These are phyloP conservation scores for Scaptomyza cyrtandrae DNA, from an alignment of 2,888 invertebrate genomes.

Conservation along the genomic window DNA sequence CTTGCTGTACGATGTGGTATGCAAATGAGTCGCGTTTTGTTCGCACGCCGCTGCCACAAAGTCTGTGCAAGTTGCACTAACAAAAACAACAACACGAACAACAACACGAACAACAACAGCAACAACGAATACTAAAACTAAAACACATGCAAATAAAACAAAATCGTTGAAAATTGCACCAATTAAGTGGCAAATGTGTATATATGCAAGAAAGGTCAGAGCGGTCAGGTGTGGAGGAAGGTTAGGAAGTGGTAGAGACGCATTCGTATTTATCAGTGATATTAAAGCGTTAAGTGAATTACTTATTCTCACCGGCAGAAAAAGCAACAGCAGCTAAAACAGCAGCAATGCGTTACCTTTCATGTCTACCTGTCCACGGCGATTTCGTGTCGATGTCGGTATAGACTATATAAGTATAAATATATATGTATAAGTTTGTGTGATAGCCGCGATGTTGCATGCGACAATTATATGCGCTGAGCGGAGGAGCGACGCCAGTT, in stretches of 20 bases:
- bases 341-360: conserved; percentile 79
- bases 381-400: conserved; percentile 42
- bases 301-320: conserved; percentile 66
- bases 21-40: conserved; percentile 66
- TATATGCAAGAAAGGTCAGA: conserved; percentile 14
- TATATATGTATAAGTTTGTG: conserved; percentile 23
- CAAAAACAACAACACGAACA: too few species aligned
- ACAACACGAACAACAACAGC: too few species aligned
- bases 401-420: conserved; percentile 17
- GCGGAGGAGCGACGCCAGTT: conserved; percentile 72
- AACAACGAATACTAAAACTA: conserved; percentile 2
- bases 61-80: conserved; percentile 61
- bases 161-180: conserved; percentile 79
- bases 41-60: conserved; percentile 76
- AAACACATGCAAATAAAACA: conserved; percentile 70
- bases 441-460: conserved; percentile 78
- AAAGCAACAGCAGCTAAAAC: conserved; percentile 6
- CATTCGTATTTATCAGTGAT: conserved; percentile 78
- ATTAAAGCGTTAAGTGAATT: conserved; percentile 83
- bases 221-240: not conserved
- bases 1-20: conserved; percentile 43
- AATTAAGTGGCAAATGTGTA: conserved; percentile 75
- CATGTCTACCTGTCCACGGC: conserved; percentile 70
- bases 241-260: conserved; percentile 34
- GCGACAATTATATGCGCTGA: conserved; percentile 75